These are phyloP conservation scores for Colius striatus DNA, from an alignment of 2,113 vertebrate species.

Conservation along the genomic window DNA sequence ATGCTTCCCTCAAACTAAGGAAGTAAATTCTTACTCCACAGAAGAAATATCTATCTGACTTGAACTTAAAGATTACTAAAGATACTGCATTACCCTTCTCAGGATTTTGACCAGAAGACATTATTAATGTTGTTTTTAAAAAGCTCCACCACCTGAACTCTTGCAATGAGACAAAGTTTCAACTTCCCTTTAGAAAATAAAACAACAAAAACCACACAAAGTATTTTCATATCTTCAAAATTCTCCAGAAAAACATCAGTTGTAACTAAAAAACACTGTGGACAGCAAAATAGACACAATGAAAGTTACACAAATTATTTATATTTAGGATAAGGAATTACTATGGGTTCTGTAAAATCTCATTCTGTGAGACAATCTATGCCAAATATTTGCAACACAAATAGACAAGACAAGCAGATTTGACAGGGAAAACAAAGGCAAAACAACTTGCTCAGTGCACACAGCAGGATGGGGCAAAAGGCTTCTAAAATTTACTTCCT, in stretches of 20 bases:
- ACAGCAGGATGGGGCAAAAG: background rate
- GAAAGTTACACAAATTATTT: background rate
- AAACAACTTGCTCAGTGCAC: background rate
- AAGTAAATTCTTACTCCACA: background rate
- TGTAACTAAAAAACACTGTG: background rate
- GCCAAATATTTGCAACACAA: background rate
- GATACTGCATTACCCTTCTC: background rate
- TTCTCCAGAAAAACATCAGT: background rate
- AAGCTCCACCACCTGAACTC: background rate
- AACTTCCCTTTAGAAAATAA: background rate
- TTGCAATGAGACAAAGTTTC: background rate
- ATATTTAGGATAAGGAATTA: background rate
- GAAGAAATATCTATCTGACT: background rate
- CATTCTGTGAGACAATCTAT: background rate
- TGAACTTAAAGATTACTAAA: background rate
- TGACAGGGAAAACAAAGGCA: background rate
- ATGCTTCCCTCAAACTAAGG: background rate
- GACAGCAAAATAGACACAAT: background rate
- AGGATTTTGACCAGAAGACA: background rate
- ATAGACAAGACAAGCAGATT: background rate
- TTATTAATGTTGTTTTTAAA: background rate
- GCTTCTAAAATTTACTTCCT: background rate
- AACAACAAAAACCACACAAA: background rate
- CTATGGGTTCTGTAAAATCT: background rate
- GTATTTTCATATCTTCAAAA: background rate